A percentile compares a stretch with the other conserved stretches of the same genome.
phyloP scores from a whole-genome alignment of 2,797 vertebrate species.

The Ctenopoma kingsleyae region DNA sequence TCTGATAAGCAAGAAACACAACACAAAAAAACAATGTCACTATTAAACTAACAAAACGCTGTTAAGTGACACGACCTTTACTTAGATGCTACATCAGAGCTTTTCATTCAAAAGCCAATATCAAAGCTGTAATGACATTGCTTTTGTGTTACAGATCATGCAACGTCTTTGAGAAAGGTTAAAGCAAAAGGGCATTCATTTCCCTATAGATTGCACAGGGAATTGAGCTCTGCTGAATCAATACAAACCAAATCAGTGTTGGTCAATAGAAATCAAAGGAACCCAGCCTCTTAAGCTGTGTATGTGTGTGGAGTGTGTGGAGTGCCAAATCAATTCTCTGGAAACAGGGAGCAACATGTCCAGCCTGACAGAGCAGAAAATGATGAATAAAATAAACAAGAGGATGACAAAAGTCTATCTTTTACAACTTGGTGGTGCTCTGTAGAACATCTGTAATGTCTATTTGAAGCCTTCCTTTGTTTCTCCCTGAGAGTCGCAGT shows the following conservation, averaged over 20 bases:
- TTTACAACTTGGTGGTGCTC: slow-evolving; percentile 14
- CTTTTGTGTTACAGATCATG: slow-evolving; percentile 63
- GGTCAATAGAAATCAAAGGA: slow-evolving; percentile 77
- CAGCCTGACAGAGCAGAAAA: slow-evolving; percentile 13
- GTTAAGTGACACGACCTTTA: slow-evolving; percentile 44
- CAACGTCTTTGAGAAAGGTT: slow-evolving; percentile 71
- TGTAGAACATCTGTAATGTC: slow-evolving; percentile 48
- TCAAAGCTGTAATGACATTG: slow-evolving; percentile 51
- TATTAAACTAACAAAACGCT: slow-evolving; percentile 37
- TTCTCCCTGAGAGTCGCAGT: slow-evolving; percentile 39
- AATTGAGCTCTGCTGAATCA: slow-evolving; percentile 73
- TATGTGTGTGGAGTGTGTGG: slow-evolving; percentile 7
- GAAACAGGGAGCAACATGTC: slow-evolving; percentile 28
- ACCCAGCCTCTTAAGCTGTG: slow-evolving; percentile 42
- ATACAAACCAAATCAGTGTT: slow-evolving; percentile 79
- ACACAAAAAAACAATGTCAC: not conserved
- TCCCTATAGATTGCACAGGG: slow-evolving; percentile 72
- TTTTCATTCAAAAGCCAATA: slow-evolving; percentile 29
- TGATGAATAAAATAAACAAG: slow-evolving; percentile 50
- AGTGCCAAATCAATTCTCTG: slow-evolving; percentile 13
- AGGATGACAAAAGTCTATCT: slow-evolving; percentile 27
- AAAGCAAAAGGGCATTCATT: slow-evolving; percentile 77
- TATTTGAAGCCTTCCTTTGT: slow-evolving; percentile 43
- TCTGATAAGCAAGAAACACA: slow-evolving; percentile 10
- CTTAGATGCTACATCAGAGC: slow-evolving; percentile 26